Percentiles rank a stretch among this genome's conserved stretches.
Evolutionary conservation across 2,797 vertebrate genomes (phyloP).

Genomic region (Crocodylus rhombifer): DNA sequence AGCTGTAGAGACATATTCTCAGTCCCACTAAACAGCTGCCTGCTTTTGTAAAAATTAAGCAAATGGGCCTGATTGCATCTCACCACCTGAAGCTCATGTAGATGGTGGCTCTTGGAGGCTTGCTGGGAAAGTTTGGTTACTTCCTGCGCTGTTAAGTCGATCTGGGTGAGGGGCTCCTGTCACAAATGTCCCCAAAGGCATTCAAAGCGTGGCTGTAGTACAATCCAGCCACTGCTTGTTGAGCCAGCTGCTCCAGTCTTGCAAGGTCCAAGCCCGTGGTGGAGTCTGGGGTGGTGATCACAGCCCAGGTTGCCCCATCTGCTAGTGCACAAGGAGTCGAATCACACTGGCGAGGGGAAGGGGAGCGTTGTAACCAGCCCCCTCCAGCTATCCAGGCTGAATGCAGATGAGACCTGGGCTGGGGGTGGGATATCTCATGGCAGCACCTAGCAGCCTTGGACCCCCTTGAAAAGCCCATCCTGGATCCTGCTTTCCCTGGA

Average conservation of each 20-base stretch:
- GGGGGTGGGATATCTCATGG: neutral
- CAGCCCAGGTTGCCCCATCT: neutral
- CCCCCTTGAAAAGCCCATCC: neutral
- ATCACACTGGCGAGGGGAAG: neutral
- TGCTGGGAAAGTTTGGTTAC: neutral
- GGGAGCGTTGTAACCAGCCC: neutral
- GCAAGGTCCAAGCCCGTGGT: neutral
- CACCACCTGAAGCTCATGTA: neutral
- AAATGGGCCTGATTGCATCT: neutral
- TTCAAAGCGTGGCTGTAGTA: too few species aligned
- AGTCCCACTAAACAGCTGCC: neutral
- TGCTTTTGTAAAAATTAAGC: neutral
- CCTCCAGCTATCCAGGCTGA: neutral
- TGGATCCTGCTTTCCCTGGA: neutral
- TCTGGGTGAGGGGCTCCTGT: neutral
- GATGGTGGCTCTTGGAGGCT: neutral
- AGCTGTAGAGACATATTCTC: too few species aligned
- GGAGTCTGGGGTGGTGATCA: neutral
- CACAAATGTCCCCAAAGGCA: neutral
- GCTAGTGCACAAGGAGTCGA: neutral
- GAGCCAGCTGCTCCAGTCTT: neutral
- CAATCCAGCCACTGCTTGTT: too few species aligned
- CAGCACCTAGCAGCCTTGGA: neutral
- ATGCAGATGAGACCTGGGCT: fast-evolving
- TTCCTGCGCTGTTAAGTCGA: neutral